Evolutionary conservation across 2,888 invertebrate species (phyloP).

Genomic region (Caenorhabditis doughertyi): DNA sequence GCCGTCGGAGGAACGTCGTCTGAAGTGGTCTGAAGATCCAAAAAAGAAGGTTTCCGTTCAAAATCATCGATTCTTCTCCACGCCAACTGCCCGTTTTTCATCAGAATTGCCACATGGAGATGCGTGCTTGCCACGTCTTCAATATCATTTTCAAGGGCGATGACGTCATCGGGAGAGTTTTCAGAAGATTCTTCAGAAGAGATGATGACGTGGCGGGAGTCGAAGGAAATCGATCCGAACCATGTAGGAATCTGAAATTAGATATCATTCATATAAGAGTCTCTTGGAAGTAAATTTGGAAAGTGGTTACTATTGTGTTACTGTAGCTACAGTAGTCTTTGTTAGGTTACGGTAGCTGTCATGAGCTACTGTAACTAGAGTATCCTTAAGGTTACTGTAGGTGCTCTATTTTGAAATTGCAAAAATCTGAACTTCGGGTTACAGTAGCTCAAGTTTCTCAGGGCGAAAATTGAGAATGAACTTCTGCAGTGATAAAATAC

Average conservation of each 20-base stretch:
- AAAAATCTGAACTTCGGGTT: no score
- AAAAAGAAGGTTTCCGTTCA: neutral
- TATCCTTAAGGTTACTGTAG: no score
- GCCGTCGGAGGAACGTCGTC: neutral
- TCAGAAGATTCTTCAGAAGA: conserved; percentile 15
- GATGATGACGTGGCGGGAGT: neutral
- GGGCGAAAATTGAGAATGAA: no score
- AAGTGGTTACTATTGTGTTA: no score
- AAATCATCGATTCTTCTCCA: conserved; percentile 22
- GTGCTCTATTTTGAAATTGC: no score
- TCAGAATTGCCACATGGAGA: conserved; percentile 40
- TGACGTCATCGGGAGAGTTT: neutral
- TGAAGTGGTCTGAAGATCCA: neutral
- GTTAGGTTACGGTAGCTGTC: no score
- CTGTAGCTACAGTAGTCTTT: no score
- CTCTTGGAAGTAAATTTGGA: neutral
- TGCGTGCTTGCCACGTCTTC: conserved; percentile 33
- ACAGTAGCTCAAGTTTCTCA: no score
- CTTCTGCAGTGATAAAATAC: no score
- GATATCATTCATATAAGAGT: neutral
- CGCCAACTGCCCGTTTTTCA: conserved; percentile 12
- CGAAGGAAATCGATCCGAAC: conserved; percentile 33
- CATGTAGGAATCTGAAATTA: conserved; percentile 45
- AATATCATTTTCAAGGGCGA: neutral
- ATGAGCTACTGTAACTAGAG: no score